Evolutionary conservation across 2,797 vertebrate genomes (phyloP).

Genomic region (Pseudotriccus pelzelni): DNA sequence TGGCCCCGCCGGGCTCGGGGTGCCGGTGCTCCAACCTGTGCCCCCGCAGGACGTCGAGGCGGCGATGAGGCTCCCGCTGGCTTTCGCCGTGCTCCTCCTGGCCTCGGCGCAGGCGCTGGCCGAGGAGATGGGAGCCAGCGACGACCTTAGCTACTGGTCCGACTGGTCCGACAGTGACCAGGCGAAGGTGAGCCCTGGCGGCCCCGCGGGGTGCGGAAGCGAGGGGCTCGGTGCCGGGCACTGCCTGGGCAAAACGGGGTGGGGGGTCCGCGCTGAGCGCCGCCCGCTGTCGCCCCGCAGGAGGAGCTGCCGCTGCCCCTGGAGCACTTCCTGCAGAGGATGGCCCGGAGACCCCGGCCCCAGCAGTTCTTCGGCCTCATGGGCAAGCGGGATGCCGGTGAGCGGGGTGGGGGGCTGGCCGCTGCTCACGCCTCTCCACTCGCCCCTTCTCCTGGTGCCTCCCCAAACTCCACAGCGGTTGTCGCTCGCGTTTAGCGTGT

Average conservation of each 20-base stretch:
- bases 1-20: not conserved
- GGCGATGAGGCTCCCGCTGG: conserved; percentile 84
- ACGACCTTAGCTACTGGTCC: conserved; percentile 87
- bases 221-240: accelerated
- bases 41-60: not conserved
- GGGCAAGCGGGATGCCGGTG: conserved; percentile 91
- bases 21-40: not conserved
- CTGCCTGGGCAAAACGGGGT: not conserved
- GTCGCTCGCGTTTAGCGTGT: accelerated
- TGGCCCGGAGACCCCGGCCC: conserved; percentile 90
- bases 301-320: conserved; percentile 85
- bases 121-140: conserved; percentile 78
- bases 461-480: accelerated
- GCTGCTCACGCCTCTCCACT: not conserved
- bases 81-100: conserved; percentile 78
- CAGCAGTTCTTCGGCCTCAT: conserved; percentile 96
- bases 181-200: conserved; percentile 80
- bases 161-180: conserved; percentile 77
- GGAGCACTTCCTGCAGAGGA: conserved; percentile 90
- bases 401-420: not conserved
- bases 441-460: not conserved
- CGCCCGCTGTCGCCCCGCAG: conserved; percentile 68
- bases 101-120: conserved; percentile 76
- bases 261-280: not conserved
- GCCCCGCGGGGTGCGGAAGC: not conserved